Evolutionary conservation across 2,797 vertebrate species (phyloP).

Genomic region (Oreonectes daqikongensis): DNA sequence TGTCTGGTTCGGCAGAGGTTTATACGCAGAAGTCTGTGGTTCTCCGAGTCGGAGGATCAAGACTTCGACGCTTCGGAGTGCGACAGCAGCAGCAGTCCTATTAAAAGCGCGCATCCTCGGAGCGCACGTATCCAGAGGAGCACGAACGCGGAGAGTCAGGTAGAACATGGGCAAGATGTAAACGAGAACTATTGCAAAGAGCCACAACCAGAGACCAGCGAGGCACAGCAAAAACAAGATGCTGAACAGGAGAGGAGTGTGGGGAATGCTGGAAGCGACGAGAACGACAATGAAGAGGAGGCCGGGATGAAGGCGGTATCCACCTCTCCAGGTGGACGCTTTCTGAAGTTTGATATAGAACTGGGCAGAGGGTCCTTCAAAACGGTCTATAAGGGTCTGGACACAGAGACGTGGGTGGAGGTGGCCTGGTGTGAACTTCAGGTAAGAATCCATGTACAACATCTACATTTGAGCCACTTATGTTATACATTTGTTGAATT

Average conservation of each 20-base stretch:
- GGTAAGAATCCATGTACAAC: constrained; percentile 74
- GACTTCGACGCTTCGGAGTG: constrained; percentile 79
- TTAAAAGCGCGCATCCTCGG: constrained; percentile 78
- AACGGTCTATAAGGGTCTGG: constrained; percentile 96
- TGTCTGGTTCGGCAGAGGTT: constrained; percentile 86
- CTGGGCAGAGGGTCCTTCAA: constrained; percentile 97
- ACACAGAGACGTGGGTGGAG: constrained; percentile 98
- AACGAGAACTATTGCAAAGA: constrained; percentile 66
- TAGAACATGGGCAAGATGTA: constrained; percentile 50
- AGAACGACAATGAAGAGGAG: constrained; percentile 93
- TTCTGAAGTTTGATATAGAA: constrained; percentile 98
- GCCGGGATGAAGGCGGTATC: constrained; percentile 95
- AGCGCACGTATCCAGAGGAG: constrained; percentile 76
- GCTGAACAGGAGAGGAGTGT: constrained; percentile 63
- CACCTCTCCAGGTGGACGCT: constrained; percentile 92
- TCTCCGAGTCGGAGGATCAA: constrained; percentile 90
- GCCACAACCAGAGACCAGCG: constrained; percentile 68
- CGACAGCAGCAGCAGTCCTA: constrained; percentile 74
- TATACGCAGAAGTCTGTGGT: constrained; percentile 87
- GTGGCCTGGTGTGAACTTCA: constrained; percentile 99
- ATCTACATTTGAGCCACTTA: background rate
- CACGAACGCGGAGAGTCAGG: constrained; percentile 67
- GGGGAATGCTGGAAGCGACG: constrained; percentile 80
- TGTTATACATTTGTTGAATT: too few species aligned
- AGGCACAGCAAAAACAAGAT: constrained; percentile 68